phyloP scores from a whole-genome alignment of 2,797 vertebrate species.

The Eurystomus glaucurus region DNA sequence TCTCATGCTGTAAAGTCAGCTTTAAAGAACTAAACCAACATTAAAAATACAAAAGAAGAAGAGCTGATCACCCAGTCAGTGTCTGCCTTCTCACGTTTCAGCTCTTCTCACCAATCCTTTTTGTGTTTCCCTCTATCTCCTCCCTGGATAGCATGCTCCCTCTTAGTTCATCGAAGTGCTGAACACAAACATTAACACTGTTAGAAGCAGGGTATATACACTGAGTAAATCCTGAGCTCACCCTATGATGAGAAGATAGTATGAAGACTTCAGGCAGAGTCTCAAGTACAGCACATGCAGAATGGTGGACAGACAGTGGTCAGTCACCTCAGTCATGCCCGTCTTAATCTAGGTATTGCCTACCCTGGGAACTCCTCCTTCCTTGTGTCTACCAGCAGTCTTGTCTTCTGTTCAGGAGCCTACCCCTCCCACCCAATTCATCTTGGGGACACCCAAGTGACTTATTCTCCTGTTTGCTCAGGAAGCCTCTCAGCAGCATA shows the following conservation, averaged over 20 bases:
- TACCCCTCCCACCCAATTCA: rapidly evolving
- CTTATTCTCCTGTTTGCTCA: neutral
- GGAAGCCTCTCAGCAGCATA: neutral
- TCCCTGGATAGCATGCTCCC: neutral
- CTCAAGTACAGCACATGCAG: neutral
- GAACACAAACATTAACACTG: neutral
- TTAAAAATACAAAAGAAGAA: neutral
- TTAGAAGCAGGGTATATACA: neutral
- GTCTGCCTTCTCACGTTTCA: neutral
- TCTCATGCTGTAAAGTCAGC: neutral
- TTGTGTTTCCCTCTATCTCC: neutral
- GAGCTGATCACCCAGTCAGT: neutral
- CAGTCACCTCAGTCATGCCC: neutral
- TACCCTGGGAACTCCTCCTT: neutral
- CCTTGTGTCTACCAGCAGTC: neutral
- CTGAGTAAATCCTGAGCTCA: neutral
- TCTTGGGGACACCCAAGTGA: neutral
- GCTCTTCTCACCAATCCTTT: neutral
- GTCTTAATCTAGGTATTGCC: neutral
- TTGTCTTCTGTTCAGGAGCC: neutral
- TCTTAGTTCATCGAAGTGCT: neutral
- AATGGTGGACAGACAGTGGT: neutral
- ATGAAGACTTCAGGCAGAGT: neutral
- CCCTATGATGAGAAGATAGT: neutral
- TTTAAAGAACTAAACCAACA: neutral